Conservation (phyloP, 2,888 invertebrate species). For the Watsonalla cultraria region DNA sequence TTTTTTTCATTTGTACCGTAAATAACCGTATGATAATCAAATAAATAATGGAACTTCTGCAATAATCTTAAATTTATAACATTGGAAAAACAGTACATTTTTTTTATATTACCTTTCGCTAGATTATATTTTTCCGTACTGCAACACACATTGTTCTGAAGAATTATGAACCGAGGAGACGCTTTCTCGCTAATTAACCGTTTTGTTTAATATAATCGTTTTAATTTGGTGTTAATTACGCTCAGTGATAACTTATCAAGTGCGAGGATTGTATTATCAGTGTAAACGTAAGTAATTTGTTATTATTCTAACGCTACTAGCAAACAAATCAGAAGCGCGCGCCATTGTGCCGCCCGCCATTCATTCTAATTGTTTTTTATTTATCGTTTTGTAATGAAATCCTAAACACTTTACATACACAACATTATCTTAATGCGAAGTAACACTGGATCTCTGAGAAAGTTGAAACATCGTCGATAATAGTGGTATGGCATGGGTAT, state of each 20-base stretch:
- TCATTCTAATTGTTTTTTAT: slow-evolving; percentile 41
- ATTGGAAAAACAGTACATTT: no score
- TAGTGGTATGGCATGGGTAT: no score
- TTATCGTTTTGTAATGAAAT: slow-evolving; percentile 14
- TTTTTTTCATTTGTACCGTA: no score
- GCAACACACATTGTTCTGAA: slow-evolving; percentile 35
- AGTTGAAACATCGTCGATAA: no score
- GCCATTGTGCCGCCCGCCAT: slow-evolving; percentile 72
- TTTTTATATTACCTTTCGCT: no score
- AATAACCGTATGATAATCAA: no score
- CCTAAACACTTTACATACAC: neutral
- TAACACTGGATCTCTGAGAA: no score
- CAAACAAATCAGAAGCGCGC: slow-evolving; percentile 27
- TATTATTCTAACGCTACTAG: slow-evolving; percentile 15
- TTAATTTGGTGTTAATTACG: slow-evolving; percentile 30
- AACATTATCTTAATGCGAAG: no score
- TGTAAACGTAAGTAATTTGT: slow-evolving; percentile 43
- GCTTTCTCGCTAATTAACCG: slow-evolving; percentile 40
- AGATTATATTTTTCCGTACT: no score
- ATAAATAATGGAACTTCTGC: neutral
- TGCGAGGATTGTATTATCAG: slow-evolving; percentile 32
- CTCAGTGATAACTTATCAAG: slow-evolving; percentile 34
- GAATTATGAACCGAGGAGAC: slow-evolving; percentile 44
- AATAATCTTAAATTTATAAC: no score
- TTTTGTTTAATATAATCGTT: slow-evolving; percentile 35